A percentile compares a stretch with the other conserved stretches of the same genome.
Evolutionary conservation across 2,888 invertebrate species (phyloP).

Genomic region (Cephonodes hylas): DNA sequence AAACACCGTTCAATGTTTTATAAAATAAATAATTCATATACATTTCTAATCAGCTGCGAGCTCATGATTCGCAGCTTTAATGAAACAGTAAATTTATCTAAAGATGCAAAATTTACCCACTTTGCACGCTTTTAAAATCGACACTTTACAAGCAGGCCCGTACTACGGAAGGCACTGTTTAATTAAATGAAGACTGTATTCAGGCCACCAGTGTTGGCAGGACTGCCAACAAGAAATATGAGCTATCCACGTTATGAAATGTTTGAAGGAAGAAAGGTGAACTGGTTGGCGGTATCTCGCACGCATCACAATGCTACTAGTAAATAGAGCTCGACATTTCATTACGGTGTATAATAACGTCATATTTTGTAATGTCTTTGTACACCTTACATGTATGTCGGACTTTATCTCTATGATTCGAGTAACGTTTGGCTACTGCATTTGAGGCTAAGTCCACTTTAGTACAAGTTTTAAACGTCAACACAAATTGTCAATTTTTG

Average conservation of each 20-base stretch:
- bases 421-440: too few relatives aligned
- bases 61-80: too few relatives aligned
- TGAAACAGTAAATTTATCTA: too few relatives aligned
- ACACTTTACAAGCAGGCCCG: neutral
- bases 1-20: too few relatives aligned
- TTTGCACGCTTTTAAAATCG: neutral
- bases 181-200: neutral
- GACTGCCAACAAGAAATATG: constrained; percentile 24
- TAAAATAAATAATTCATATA: too few relatives aligned
- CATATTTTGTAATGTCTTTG: constrained; percentile 22
- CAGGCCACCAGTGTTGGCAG: constrained; percentile 13
- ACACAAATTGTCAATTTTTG: too few relatives aligned
- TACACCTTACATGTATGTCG: neutral
- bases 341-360: constrained; percentile 34
- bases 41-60: too few relatives aligned
- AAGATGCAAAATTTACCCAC: neutral
- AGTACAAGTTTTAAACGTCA: too few relatives aligned
- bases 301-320: constrained; percentile 57
- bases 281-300: constrained; percentile 55
- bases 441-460: too few relatives aligned
- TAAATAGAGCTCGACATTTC: constrained; percentile 69
- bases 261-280: constrained; percentile 60
- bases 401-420: too few relatives aligned
- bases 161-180: neutral
- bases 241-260: constrained; percentile 34